phyloP scores from a whole-genome alignment of 2,113 vertebrate species.

The Ameiurus melas region DNA sequence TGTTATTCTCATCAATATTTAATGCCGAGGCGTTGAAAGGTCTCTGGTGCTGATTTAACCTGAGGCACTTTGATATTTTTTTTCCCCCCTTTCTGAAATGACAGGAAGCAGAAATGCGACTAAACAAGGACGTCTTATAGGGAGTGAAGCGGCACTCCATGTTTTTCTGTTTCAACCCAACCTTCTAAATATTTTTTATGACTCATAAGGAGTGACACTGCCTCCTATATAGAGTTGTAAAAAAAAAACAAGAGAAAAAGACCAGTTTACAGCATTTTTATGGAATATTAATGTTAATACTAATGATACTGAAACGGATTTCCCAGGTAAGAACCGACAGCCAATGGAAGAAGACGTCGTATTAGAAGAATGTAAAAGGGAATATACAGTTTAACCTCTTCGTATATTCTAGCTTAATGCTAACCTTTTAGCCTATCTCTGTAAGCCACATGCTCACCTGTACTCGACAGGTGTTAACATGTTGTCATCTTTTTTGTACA shows the following conservation, averaged over 20 bases:
- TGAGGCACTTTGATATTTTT: conserved; percentile 6
- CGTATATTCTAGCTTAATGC: neutral
- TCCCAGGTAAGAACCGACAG: neutral
- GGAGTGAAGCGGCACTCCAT: neutral
- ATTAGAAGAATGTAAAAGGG: too few species aligned
- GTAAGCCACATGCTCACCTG: neutral
- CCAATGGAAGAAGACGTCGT: too few species aligned
- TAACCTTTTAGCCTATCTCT: neutral
- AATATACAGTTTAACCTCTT: neutral
- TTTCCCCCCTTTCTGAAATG: conserved; percentile 7
- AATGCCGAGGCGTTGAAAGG: conserved; percentile 19
- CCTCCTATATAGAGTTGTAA: neutral
- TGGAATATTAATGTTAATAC: neutral
- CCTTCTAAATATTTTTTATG: neutral
- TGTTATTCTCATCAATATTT: conserved; percentile 47
- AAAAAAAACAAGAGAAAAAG: neutral
- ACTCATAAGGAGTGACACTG: neutral
- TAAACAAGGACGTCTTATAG: neutral
- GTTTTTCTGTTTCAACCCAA: neutral
- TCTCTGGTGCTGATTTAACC: neutral
- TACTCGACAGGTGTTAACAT: too few species aligned
- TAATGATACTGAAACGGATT: neutral
- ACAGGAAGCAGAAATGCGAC: conserved; percentile 4
- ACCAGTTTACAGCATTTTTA: neutral
- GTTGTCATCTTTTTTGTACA: too few species aligned